Base-by-base conservation (phyloP, 2,797 vertebrate species). In the Mastacembelus armatus region DNA sequence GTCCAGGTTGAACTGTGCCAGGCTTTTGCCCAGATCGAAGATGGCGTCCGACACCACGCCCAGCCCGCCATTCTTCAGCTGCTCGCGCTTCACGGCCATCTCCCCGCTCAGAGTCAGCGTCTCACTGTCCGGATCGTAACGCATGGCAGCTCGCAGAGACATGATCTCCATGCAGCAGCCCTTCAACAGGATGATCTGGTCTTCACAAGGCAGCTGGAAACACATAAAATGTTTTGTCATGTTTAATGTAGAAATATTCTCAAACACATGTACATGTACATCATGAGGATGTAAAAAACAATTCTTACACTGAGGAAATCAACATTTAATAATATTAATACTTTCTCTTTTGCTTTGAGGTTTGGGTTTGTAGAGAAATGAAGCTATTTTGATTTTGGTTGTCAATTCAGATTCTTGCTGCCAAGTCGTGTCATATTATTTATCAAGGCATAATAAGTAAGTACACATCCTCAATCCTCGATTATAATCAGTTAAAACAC, bases 161-260 rank as follows among this genome's bases (percentile, higher is more conserved):
- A 97, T 97, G 92, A 97, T 97, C 93, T 97, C 96, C 96, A 97
- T 97, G 91, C 96, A 97, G 93, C 96, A 97, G 85, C 96, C 96
- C 86, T 97, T 96, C 89, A 97, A 88, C 87, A 97, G 94, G 94
- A 97, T 96, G 93, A 97, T 96, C 94, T 96, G 95, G 89, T 97
- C 96, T 91, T 97, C 94, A 54, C 95, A 97, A 90, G 96, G 96
- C 93, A 96, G 95, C 95, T 97, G 89, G 2, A 0, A 19, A 93
- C n/a, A 89, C 89, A 94, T 93, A 92, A 94, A 73, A 2, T 10
- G 4, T 5, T 0, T 27, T 27, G 10, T 2, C 8, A 14, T 18
- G 15, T 22, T 67, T 18, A n/a, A 43, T 26, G 14, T 4, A 48
- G n/a, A 7, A 42, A 24, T 2, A 22, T 21, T 43, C 10, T 33